Base-by-base conservation (phyloP, 2,113 vertebrate genomes). In the Capricornis sumatraensis region DNA sequence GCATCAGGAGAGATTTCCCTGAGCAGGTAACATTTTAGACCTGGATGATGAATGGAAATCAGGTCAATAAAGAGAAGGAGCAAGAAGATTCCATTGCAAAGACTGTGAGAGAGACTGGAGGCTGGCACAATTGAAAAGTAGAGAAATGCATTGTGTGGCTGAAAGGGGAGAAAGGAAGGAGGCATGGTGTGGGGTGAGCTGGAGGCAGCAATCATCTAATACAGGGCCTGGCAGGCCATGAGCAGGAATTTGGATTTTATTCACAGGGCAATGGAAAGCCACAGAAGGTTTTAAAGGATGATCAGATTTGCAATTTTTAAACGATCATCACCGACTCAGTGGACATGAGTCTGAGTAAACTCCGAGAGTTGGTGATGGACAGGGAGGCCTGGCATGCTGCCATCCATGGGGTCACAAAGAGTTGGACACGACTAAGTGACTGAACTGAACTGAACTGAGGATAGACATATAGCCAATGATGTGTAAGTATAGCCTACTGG, bases 241-340 rank as follows among this genome's bases (percentile, higher is more conserved):
- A 57, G 58, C 12, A 96, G 25, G 10, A 97, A 62, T 78, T 55
- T 95, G 10, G 15, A 60, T 83, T 95, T 90, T 95, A 87, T 94
- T 55, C 11, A 74, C 43, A 94, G 23, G 25, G 33, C 8, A 94
- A 55, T 79, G 19, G 50, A 47, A 95, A 93, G 47, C 16, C 36
- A 47, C 9, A 13, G 47, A 76, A 21, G 43, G 36, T 67, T 94
- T 58, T 50, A 64, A 86, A 50, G 25, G 40, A 71, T 52, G n/a
- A 71, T 52, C 25, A 43, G 27, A 88, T 60, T 10, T 62, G 15
- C 53, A 62, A 28, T 74, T 79, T 62, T 33, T 15, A 33, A 23
- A 60, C 55, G 36, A 95, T 58, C n/a, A 87, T 8, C 67, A 71
- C 19, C 2, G 1, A 40, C n/a, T 71, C 67, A 71, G 23, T 23